These are phyloP conservation scores for Tapirus indicus DNA, from an alignment of 2,797 vertebrate genomes.

Conservation along the genomic window DNA sequence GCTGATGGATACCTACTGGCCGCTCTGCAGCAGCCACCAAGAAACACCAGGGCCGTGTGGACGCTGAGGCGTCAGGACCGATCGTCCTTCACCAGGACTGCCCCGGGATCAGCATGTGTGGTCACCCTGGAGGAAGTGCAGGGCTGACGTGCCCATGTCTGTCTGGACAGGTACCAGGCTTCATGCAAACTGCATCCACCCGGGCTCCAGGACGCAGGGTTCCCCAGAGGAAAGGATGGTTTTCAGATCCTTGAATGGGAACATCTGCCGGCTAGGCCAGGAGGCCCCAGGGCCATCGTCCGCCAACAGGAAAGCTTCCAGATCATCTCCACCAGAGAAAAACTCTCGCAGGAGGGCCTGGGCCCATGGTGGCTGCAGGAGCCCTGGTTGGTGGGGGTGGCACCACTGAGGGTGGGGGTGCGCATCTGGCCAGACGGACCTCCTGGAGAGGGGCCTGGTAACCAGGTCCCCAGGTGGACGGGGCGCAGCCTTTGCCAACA, in stretches of 20 bases:
- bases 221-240: no score
- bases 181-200: accelerated
- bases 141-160: accelerated
- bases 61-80: accelerated
- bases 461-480: no score
- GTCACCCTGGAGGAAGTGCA: accelerated
- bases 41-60: no score
- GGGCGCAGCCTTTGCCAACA: no score
- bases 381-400: accelerated
- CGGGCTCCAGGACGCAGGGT: not conserved
- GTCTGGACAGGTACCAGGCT: accelerated
- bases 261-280: not conserved
- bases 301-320: not conserved
- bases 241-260: not conserved
- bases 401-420: no score
- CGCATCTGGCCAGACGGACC: not conserved
- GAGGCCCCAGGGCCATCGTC: accelerated
- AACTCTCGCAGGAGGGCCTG: accelerated
- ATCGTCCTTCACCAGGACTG: accelerated
- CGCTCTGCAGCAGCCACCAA: not conserved
- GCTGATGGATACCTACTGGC: accelerated
- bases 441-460: not conserved
- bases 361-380: accelerated
- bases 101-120: accelerated
- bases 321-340: accelerated